These are phyloP conservation scores for Oscheius myriophilus DNA, from an alignment of 2,888 invertebrate genomes.

Conservation along the genomic window DNA sequence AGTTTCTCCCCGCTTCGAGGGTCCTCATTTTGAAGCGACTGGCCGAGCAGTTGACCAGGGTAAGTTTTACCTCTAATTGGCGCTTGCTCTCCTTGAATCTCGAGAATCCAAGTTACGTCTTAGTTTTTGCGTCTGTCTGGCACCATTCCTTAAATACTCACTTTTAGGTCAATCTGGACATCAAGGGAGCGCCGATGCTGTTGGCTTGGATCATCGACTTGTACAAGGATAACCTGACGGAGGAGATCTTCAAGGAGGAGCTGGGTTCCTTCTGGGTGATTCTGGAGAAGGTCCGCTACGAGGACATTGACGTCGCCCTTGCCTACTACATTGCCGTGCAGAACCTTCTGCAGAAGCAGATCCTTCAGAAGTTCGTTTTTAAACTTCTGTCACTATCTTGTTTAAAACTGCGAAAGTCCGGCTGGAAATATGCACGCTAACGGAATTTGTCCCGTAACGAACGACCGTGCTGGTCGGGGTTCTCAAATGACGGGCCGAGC, in stretches of 20 bases:
- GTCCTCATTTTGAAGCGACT: constrained; percentile 22
- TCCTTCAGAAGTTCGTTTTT: constrained; percentile 16
- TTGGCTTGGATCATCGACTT: constrained; percentile 30
- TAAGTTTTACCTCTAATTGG: too few species aligned
- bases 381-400: background rate
- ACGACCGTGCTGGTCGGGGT: too few species aligned
- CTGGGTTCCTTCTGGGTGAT: constrained; percentile 3
- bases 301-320: constrained; percentile 4
- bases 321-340: constrained; percentile 22
- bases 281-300: constrained; percentile 19
- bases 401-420: too few species aligned
- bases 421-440: too few species aligned
- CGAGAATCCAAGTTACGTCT: too few species aligned
- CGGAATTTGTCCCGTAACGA: too few species aligned
- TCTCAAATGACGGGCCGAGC: too few species aligned
- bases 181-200: constrained; percentile 5
- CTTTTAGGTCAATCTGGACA: constrained; percentile 11
- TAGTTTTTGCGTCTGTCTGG: too few species aligned
- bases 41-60: constrained; percentile 7
- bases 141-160: background rate
- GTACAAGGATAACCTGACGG: constrained; percentile 5
- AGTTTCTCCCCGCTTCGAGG: background rate
- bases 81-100: too few species aligned
- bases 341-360: background rate
- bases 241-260: constrained; percentile 16